Conservation (phyloP, 2,113 vertebrate species). For the Sinocyclocheilus grahami region DNA sequence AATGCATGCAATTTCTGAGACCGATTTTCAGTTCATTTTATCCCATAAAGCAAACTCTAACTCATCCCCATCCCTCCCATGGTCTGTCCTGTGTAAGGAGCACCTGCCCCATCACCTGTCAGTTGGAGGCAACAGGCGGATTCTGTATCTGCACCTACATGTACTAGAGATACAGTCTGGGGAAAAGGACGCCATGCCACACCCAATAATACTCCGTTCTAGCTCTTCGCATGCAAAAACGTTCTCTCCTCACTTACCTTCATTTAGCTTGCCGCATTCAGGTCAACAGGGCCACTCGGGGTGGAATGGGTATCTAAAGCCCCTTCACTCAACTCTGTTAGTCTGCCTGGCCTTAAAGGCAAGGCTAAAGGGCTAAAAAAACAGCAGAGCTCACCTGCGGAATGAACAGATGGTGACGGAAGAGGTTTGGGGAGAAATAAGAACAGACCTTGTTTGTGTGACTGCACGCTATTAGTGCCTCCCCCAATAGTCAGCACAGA, state of each 20-base stretch:
- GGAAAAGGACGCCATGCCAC: conserved; percentile 57
- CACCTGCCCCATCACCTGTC: conserved; percentile 76
- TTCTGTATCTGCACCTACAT: conserved; percentile 55
- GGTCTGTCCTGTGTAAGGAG: conserved; percentile 53
- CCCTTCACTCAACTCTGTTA: conserved; percentile 54
- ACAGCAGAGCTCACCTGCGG: conserved; percentile 45
- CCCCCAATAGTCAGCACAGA: conserved; percentile 19
- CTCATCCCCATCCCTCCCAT: background rate
- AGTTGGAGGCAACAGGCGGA: conserved; percentile 61
- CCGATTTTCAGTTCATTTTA: conserved; percentile 46
- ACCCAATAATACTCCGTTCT: conserved; percentile 9
- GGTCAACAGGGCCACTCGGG: conserved; percentile 39
- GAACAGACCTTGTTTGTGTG: conserved; percentile 65
- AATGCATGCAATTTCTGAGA: conserved; percentile 15
- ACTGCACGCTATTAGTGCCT: conserved; percentile 40
- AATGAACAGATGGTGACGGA: conserved; percentile 61
- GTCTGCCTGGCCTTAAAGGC: conserved; percentile 43
- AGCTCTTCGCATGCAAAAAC: background rate
- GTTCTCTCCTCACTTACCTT: conserved; percentile 18
- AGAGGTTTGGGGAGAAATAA: conserved; percentile 45
- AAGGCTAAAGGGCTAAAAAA: background rate
- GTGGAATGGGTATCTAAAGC: conserved; percentile 34
- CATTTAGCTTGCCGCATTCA: background rate
- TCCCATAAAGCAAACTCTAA: background rate
- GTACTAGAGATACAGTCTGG: conserved; percentile 45